Percentiles rank a stretch among this genome's conserved stretches.
These are phyloP conservation scores for Oxyteleia sp. DNA, from an alignment of 2,888 invertebrate genomes.

Conservation along the genomic window DNA sequence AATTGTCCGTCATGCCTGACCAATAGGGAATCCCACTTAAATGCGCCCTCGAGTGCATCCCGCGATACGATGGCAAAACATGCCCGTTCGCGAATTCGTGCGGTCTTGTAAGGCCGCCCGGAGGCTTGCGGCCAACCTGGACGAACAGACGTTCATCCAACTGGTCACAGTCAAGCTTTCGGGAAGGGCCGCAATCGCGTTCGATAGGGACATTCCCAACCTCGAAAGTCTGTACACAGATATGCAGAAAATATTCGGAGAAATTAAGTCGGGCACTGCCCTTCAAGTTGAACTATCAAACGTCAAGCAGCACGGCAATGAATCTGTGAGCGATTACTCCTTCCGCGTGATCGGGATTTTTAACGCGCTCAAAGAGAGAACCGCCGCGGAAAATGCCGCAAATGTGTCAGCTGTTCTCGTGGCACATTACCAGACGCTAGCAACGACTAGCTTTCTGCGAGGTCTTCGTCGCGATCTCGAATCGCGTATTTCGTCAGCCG, in stretches of 20 bases:
- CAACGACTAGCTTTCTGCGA: not conserved
- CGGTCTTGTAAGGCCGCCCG: not conserved
- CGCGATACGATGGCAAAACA: slow-evolving; percentile 2
- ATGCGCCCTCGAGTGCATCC: slow-evolving; percentile 16
- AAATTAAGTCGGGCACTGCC: not conserved
- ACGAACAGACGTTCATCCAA: not conserved
- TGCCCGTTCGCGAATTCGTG: slow-evolving; percentile 9
- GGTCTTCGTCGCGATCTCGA: slow-evolving; percentile 34
- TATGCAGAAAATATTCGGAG: not conserved
- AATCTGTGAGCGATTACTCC: not conserved
- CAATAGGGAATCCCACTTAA: slow-evolving; percentile 26
- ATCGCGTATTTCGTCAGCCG: not conserved
- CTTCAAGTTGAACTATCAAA: slow-evolving; percentile 15
- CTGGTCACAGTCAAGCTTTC: slow-evolving; percentile 3
- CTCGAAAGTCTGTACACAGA: not conserved
- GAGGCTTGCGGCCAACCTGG: not conserved
- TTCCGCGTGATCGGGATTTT: not conserved
- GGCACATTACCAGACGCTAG: no score
- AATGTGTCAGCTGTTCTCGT: not conserved
- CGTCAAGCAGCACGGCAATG: not conserved
- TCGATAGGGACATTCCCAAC: not conserved
- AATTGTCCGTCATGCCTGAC: no score
- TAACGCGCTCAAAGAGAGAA: not conserved
- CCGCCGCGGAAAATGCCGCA: not conserved
- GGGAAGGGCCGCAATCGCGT: not conserved